phyloP scores from a whole-genome alignment of 2,113 vertebrate genomes.

The Python bivittatus region DNA sequence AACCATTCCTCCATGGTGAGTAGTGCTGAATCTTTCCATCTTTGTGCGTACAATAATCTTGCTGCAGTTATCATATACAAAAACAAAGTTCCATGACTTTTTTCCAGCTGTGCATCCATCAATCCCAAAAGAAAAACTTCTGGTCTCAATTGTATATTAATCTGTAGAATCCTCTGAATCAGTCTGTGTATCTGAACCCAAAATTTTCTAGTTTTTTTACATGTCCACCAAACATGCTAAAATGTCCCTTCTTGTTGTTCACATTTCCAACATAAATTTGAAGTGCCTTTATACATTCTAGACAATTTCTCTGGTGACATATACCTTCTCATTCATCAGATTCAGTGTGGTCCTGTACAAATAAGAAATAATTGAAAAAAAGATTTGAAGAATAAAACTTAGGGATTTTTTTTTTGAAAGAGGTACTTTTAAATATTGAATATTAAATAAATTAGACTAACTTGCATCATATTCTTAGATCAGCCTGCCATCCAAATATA shows the following conservation, averaged over 20 bases:
- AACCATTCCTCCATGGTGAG: neutral
- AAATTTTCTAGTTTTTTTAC: neutral
- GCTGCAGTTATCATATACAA: neutral
- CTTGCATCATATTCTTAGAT: neutral
- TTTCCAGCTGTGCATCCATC: too few relatives aligned
- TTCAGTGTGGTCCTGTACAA: neutral
- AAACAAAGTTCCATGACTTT: neutral
- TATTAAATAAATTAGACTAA: neutral
- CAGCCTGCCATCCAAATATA: neutral
- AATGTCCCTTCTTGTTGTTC: neutral
- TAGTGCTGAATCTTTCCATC: neutral
- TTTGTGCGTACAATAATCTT: neutral
- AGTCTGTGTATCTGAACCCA: neutral
- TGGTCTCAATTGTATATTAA: neutral
- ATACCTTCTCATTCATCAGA: neutral
- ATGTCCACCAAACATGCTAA: neutral
- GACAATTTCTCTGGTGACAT: neutral
- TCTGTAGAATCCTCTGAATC: neutral
- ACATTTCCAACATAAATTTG: neutral
- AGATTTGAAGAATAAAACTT: neutral
- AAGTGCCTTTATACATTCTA: neutral
- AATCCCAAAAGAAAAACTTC: too few relatives aligned
- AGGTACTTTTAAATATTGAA: fast-evolving
- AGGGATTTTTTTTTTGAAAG: neutral
- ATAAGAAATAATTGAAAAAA: neutral